Conservation (phyloP, 2,113 vertebrate species). For the Phoenicopterus ruber region DNA sequence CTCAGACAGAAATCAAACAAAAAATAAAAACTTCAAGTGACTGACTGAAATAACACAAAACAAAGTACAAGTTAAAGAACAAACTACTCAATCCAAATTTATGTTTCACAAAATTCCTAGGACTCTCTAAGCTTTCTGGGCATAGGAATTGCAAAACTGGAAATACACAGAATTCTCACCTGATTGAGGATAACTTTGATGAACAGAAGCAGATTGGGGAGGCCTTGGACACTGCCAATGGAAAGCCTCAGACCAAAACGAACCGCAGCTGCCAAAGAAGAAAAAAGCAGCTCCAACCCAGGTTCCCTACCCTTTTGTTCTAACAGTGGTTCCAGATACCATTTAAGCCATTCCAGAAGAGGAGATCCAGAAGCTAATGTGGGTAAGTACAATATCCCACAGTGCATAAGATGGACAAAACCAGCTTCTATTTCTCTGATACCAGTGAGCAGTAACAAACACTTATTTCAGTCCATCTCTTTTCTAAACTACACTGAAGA, state of each 20-base stretch:
- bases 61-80: neutral
- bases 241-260: neutral
- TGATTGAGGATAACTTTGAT: neutral
- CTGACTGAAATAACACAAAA: neutral
- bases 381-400: neutral
- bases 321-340: neutral
- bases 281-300: neutral
- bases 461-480: neutral
- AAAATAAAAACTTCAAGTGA: neutral
- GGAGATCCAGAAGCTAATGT: neutral
- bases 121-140: neutral
- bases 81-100: neutral
- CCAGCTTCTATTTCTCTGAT: neutral
- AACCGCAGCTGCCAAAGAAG: neutral
- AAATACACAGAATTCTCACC: neutral
- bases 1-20: neutral
- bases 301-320: neutral
- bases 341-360: neutral
- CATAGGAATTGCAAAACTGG: neutral
- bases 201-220: neutral
- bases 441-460: neutral
- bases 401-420: neutral
- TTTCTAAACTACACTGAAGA: neutral
- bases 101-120: neutral
- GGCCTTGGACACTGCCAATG: neutral